Evolutionary conservation across 2,797 vertebrate species (phyloP).

Genomic region (Enteromius afrohamiltoni): DNA sequence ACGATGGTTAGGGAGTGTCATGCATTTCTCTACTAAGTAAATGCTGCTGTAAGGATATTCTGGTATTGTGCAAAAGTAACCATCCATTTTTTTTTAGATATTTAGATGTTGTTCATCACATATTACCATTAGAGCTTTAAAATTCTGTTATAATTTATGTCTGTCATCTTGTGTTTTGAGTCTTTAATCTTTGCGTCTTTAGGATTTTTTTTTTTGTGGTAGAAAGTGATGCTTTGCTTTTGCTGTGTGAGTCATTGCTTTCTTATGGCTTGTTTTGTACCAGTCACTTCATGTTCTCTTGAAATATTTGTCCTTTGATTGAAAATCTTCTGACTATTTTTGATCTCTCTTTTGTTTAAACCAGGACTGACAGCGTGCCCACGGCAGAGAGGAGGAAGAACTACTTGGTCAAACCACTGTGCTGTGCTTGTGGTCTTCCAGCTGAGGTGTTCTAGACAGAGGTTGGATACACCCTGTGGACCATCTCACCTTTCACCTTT

Average conservation of each 20-base stretch:
- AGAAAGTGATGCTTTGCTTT: not conserved
- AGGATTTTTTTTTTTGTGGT: not conserved
- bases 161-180: not conserved
- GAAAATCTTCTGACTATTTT: not conserved
- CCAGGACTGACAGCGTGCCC: slow-evolving; percentile 33
- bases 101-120: not conserved
- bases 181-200: not conserved
- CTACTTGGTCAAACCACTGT: slow-evolving; percentile 38
- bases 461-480: slow-evolving; percentile 39
- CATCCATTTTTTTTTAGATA: not conserved
- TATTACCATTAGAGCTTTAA: not conserved
- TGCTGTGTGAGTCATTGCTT: not conserved
- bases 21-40: not conserved
- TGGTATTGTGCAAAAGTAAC: not conserved
- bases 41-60: not conserved
- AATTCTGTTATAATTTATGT: not conserved
- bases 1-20: not conserved
- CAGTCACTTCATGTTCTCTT: not conserved
- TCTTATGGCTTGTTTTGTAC: not conserved
- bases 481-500: slow-evolving; percentile 43
- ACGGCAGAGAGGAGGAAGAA: slow-evolving; percentile 18
- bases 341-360: not conserved
- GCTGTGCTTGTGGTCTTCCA: slow-evolving; percentile 54
- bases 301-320: not conserved
- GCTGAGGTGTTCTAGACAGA: slow-evolving; percentile 33